These are phyloP conservation scores for Seriola rivoliana DNA, from an alignment of 2,113 vertebrate species.

Conservation along the genomic window DNA sequence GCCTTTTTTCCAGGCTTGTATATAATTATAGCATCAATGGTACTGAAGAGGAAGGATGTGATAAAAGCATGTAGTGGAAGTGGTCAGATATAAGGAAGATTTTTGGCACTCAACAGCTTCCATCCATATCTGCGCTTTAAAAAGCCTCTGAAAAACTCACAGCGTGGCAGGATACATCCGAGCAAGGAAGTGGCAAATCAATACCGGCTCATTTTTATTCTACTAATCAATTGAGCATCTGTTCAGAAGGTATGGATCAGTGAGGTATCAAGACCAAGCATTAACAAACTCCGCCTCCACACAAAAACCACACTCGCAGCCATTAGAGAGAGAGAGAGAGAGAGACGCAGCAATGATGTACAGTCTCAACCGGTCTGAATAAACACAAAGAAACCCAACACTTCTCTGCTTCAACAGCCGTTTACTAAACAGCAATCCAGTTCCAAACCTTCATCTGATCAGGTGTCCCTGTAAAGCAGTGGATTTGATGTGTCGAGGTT, in stretches of 20 bases:
- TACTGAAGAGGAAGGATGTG: background rate
- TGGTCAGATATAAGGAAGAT: background rate
- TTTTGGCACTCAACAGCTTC: background rate
- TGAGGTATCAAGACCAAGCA: background rate
- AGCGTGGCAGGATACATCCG: background rate
- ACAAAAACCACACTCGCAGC: constrained; percentile 7
- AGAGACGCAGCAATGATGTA: background rate
- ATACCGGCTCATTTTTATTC: constrained; percentile 35
- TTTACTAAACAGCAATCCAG: background rate
- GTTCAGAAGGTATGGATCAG: background rate
- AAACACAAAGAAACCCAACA: constrained; percentile 12
- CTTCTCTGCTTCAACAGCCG: background rate
- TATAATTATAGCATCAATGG: background rate
- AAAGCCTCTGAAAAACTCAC: background rate
- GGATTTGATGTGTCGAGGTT: no score
- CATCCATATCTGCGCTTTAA: background rate
- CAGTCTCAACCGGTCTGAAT: background rate
- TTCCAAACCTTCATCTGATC: no score
- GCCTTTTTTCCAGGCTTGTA: background rate
- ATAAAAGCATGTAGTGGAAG: no score
- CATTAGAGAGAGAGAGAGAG: background rate
- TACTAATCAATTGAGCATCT: constrained; percentile 41
- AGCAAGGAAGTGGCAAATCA: background rate
- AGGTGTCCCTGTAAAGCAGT: no score
- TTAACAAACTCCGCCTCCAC: background rate